Conservation (phyloP, 1,140 invertebrate species). For the Piezodorus guildinii region DNA sequence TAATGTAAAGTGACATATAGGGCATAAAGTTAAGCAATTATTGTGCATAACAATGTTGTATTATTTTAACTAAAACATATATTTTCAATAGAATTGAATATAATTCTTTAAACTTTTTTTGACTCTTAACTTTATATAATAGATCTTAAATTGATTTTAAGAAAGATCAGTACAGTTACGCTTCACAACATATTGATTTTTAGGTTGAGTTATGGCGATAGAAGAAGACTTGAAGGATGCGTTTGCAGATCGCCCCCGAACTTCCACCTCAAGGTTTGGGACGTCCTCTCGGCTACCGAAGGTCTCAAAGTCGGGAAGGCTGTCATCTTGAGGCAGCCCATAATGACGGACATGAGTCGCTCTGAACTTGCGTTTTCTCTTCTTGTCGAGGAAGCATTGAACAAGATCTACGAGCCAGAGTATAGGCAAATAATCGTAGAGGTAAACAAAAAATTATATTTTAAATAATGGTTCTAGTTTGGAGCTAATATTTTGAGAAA, state of each 20-base stretch:
- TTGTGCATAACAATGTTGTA: too few species aligned
- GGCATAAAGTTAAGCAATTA: too few species aligned
- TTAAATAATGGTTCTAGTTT: too few species aligned
- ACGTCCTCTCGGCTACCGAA: constrained; percentile 74
- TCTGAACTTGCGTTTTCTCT: constrained; percentile 95
- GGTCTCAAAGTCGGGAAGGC: constrained; percentile 80
- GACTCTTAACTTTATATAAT: too few species aligned
- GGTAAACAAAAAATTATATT: too few species aligned
- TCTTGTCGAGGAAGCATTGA: constrained; percentile 84
- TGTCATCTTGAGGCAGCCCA: constrained; percentile 79
- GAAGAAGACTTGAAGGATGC: constrained; percentile 86
- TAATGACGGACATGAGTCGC: constrained; percentile 87
- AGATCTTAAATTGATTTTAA: neutral
- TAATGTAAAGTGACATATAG: too few species aligned
- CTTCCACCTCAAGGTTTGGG: constrained; percentile 95
- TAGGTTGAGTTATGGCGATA: constrained; percentile 60
- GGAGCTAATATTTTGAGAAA: too few species aligned
- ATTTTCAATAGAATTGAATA: too few species aligned
- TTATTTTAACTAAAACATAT: too few species aligned
- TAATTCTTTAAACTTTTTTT: too few species aligned
- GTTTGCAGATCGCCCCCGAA: constrained; percentile 85
- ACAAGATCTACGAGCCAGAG: constrained; percentile 74
- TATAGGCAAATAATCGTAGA: constrained; percentile 91
- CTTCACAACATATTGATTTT: constrained; percentile 19
- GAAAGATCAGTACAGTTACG: neutral